Percentiles rank a stretch among this genome's conserved stretches.
These are phyloP conservation scores for Python bivittatus DNA, from an alignment of 2,113 vertebrate species.

Conservation along the genomic window DNA sequence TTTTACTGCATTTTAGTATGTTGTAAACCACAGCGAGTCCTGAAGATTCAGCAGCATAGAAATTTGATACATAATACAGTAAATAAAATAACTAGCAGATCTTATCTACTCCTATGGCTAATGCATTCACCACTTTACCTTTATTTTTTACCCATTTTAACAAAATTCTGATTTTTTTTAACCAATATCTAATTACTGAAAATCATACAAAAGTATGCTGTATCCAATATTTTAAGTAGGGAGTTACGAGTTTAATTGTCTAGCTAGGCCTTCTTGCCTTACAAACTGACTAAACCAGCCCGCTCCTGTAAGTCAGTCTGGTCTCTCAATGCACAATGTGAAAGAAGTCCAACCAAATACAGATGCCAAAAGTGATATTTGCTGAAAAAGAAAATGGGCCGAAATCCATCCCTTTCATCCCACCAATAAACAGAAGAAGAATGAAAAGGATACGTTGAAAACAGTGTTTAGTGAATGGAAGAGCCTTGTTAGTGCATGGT, in stretches of 20 bases:
- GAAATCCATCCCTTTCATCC: background rate
- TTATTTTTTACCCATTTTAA: slow-evolving; percentile 25
- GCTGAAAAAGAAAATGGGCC: background rate
- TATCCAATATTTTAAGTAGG: background rate
- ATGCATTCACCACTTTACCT: background rate
- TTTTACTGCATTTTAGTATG: background rate
- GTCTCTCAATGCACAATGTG: background rate
- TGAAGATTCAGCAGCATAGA: background rate
- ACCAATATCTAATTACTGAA: background rate
- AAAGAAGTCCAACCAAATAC: background rate
- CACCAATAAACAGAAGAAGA: background rate
- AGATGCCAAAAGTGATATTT: background rate
- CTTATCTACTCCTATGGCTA: background rate
- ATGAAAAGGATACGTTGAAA: slow-evolving; percentile 95
- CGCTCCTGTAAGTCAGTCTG: background rate
- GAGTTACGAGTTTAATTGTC: background rate
- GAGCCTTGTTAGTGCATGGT: slow-evolving; percentile 85
- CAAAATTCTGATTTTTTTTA: background rate
- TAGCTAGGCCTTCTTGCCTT: slow-evolving; percentile 46
- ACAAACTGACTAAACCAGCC: background rate
- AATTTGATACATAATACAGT: background rate
- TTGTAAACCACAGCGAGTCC: background rate
- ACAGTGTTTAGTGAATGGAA: slow-evolving; percentile 96
- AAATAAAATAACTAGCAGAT: background rate
- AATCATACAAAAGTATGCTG: background rate